Base-by-base conservation (phyloP, 2,888 invertebrate genomes). In the Hydrotaea diabolus region DNA sequence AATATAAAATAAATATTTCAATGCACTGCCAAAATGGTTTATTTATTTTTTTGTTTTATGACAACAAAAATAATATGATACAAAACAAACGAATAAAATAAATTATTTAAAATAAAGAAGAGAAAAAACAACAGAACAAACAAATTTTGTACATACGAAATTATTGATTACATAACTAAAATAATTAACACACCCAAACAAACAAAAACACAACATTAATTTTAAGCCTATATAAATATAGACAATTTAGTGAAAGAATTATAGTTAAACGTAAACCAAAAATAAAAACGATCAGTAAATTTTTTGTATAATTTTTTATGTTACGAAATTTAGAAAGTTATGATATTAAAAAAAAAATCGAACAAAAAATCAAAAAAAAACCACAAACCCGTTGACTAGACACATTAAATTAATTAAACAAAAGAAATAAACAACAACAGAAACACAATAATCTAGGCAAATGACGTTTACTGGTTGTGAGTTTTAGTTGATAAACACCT, bases 11-110 rank as follows among this genome's bases (percentile, higher is more conserved):
- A 77, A 86, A 88, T 75, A 81, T 85, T 83, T 90, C 90, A 90
- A 91, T 91, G 90, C 90, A 91, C 90, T 91, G 90, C 90, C 90
- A 91, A 91, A 89, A 90, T 89, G 90, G 90, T 90, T 90, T 90
- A 80, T 90, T 90, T 90, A 81, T 82, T 82, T 82, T 78, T 85
- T 85, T 73, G 77, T 77, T 85, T 82, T 90, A 15, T 89, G 88
- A 87, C 87, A 88, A 88, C 87, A 82, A 80, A 83, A 77, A 85
- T 84, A 80, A 85, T 77, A 85, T 86, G 80, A 87, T 77, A 86
- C n/a, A 62, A 80, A 73, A 21, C 21, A 77, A 73, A 19, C 36
- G n/a, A 66, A 19, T 43, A 31, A 66, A 73, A 53, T 73, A 49
- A 49, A 49, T 66, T 13, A 66, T 19, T 74, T 78, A 55, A 62